Evolutionary conservation across 2,113 vertebrate genomes (phyloP).

Genomic region (Cromileptes altivelis): DNA sequence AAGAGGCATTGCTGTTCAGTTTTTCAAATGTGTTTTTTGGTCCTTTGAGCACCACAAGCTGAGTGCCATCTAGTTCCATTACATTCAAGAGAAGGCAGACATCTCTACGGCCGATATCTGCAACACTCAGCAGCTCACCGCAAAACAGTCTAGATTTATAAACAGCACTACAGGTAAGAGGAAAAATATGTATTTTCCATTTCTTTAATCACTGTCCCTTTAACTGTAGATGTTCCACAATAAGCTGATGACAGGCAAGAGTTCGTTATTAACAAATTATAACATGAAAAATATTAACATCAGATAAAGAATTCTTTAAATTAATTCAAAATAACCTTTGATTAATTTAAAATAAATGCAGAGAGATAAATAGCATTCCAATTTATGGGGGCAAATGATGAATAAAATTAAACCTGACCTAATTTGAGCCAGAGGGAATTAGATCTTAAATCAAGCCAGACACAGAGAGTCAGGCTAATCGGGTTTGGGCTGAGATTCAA

Average conservation of each 20-base stretch:
- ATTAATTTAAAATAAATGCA: conserved; percentile 1
- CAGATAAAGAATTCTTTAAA: neutral
- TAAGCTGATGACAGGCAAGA: neutral
- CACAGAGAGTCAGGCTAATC: conserved; percentile 41
- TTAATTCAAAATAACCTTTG: neutral
- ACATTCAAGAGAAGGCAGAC: too few relatives aligned
- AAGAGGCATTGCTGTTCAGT: too few relatives aligned
- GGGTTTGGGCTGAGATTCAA: conserved; percentile 52
- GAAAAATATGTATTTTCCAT: too few relatives aligned
- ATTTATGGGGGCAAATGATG: conserved; percentile 2
- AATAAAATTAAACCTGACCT: conserved; percentile 55
- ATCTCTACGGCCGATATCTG: too few relatives aligned
- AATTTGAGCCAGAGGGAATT: conserved; percentile 41
- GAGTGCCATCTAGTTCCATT: too few relatives aligned
- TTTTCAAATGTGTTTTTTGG: too few relatives aligned
- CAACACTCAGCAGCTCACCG: too few relatives aligned
- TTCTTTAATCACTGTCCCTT: too few relatives aligned
- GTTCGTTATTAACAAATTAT: conserved; percentile 4
- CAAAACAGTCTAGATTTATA: too few relatives aligned
- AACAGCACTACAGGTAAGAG: too few relatives aligned
- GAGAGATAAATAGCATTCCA: neutral
- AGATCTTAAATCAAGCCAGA: conserved; percentile 44
- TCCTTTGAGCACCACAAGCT: too few relatives aligned
- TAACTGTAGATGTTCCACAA: neutral
- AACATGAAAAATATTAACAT: neutral